A percentile compares a stretch with the other conserved stretches of the same genome.
Conservation (phyloP, 2,888 invertebrate species). For the Leptinotarsa juncta region DNA sequence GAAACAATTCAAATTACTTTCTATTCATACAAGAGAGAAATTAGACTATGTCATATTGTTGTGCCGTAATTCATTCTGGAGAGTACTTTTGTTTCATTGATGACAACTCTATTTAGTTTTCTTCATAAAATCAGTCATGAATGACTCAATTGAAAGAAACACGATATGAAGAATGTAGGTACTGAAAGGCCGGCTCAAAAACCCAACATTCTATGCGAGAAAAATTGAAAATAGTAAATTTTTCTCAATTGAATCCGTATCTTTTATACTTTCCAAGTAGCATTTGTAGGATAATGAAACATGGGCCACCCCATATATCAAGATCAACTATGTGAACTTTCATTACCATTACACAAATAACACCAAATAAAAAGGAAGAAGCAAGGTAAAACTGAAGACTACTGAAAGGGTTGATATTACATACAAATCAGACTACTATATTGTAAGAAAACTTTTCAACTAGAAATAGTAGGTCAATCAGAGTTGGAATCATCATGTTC, state of each 20-base stretch:
- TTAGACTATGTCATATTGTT: too few relatives aligned
- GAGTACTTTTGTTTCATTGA: too few relatives aligned
- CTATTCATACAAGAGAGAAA: too few relatives aligned
- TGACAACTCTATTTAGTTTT: too few relatives aligned
- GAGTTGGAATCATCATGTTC: constrained; percentile 66
- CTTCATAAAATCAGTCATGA: too few relatives aligned
- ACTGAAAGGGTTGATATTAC: background rate
- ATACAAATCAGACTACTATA: background rate
- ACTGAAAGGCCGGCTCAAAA: too few relatives aligned
- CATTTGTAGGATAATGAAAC: background rate
- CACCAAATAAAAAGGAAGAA: background rate
- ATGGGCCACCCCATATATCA: background rate
- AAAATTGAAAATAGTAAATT: too few relatives aligned
- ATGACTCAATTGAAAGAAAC: too few relatives aligned
- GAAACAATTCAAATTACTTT: too few relatives aligned
- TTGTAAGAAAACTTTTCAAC: background rate
- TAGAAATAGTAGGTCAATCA: constrained; percentile 60
- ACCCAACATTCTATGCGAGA: too few relatives aligned
- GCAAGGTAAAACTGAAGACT: background rate
- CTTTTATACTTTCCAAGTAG: background rate
- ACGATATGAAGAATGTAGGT: too few relatives aligned
- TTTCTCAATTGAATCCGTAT: background rate
- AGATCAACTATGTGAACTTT: background rate
- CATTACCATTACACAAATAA: background rate
- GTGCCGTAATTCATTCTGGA: too few relatives aligned